These are phyloP conservation scores for Tetraneura akinire DNA, from an alignment of 1,140 invertebrate genomes.

Conservation along the genomic window DNA sequence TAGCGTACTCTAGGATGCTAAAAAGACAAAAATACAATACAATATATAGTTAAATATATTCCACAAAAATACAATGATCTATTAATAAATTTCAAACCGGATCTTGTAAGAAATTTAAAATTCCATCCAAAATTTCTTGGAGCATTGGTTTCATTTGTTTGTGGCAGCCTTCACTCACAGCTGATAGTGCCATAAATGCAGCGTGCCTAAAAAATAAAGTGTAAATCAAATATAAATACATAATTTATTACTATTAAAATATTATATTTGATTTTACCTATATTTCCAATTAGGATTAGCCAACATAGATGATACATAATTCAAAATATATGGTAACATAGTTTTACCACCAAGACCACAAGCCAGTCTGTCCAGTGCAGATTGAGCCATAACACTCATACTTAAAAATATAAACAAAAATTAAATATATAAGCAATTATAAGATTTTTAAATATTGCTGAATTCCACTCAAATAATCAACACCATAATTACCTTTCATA, in stretches of 20 bases:
- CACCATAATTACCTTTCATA: slow-evolving; percentile 42
- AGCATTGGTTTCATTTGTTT: slow-evolving; percentile 96
- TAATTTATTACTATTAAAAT: not conserved
- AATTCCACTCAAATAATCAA: not conserved
- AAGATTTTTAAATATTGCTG: not conserved
- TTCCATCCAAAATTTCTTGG: slow-evolving; percentile 84
- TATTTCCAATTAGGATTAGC: slow-evolving; percentile 80
- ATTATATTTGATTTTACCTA: slow-evolving; percentile 58
- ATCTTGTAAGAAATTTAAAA: slow-evolving; percentile 86
- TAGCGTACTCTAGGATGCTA: slow-evolving; percentile 91
- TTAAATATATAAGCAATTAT: too few relatives aligned
- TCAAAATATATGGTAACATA: slow-evolving; percentile 85
- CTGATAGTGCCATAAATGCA: slow-evolving; percentile 97
- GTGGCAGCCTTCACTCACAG: slow-evolving; percentile 96
- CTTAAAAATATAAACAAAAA: slow-evolving; percentile 62
- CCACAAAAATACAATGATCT: not conserved
- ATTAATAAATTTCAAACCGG: slow-evolving; percentile 64
- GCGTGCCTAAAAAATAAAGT: slow-evolving; percentile 74
- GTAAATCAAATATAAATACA: not conserved
- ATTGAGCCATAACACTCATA: slow-evolving; percentile 93
- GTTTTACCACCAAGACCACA: slow-evolving; percentile 95
- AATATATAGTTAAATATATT: too few relatives aligned
- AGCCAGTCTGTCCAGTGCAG: slow-evolving; percentile 91
- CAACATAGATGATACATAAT: slow-evolving; percentile 85
- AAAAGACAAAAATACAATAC: slow-evolving; percentile 54